Evolutionary conservation across 2,797 vertebrate genomes (phyloP).

Genomic region (Tadarida brasiliensis): DNA sequence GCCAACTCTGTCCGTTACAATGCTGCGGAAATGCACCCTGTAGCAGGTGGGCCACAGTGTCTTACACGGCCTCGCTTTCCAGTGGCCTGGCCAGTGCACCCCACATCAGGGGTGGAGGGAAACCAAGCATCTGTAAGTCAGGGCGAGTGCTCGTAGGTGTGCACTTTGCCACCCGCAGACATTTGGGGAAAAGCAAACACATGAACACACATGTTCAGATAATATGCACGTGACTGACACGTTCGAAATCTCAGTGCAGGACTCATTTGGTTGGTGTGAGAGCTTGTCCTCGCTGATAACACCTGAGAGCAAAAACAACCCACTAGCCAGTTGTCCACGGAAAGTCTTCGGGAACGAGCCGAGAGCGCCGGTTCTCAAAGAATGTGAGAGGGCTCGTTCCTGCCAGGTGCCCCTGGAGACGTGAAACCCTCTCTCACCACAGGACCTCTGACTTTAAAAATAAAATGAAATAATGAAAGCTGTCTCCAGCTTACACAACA

Average conservation of each 20-base stretch:
- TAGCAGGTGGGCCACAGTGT: accelerated
- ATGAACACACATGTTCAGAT: not conserved
- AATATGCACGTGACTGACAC: not conserved
- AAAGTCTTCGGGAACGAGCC: not conserved
- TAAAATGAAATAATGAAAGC: constrained; percentile 51
- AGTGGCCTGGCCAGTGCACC: not conserved
- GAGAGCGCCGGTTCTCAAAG: not conserved
- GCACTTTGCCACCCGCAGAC: not conserved
- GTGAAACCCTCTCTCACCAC: not conserved
- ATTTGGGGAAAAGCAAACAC: too few species aligned
- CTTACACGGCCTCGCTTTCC: not conserved
- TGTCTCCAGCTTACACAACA: constrained; percentile 33
- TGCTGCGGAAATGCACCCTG: not conserved
- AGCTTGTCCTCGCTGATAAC: not conserved
- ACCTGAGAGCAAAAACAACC: not conserved
- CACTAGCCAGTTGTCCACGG: not conserved
- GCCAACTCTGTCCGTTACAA: accelerated
- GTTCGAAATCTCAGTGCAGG: not conserved
- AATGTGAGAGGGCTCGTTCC: not conserved
- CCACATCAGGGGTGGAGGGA: accelerated
- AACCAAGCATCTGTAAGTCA: not conserved
- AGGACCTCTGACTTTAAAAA: constrained; percentile 46
- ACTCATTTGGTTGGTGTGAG: not conserved
- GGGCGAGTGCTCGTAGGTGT: not conserved
- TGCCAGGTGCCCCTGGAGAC: not conserved